Evolutionary conservation across 2,888 invertebrate genomes (phyloP), one percentile per base, ranked within the genome.

Genomic region (Criorhina ranunculi): DNA sequence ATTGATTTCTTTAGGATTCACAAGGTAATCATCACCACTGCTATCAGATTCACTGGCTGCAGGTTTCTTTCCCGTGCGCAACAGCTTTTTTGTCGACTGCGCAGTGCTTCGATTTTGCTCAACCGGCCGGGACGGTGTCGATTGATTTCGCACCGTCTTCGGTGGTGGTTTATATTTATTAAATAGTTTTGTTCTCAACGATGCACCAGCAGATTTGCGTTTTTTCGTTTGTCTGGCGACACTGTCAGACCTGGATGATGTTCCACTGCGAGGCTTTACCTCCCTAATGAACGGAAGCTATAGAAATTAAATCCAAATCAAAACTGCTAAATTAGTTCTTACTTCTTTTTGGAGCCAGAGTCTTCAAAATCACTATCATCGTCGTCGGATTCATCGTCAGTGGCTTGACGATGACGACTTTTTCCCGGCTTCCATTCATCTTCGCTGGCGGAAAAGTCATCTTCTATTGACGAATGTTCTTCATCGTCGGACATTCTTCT

Each of bases 11-110:
- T 92, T 91, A 0, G 93, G 92, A 70, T 93, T 91, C 5, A 93
- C 92, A 37, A 94, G 88, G 88, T 94, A 93, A 83, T 93, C 93
- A 49, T 92, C 92, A 78, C 93, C 93, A 78, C 94, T 94, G 76
- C 92, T 92, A 4, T 87, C 87, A 0, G 88, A 88, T 53, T 87
- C 88, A 59, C 60, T 79, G 15, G 49, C 53, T 35, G 67, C 62
- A 1, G 49, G 19, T 37, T 64, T 60, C 42, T 44, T 57, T 12
- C n/a, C 29, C 1, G 17, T 17, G 31, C 33, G 42, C 6, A 15
- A 29, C 3, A 17, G 11, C 5, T 7, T 62, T 15, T 24, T 69
- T 55, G 37, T 19, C n/a, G 51, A 17, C 24, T 72, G 79, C n/a
- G 80, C 60, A 42, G 73, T 53, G 12, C 19, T 46, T 88, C 88